Conservation (phyloP, 2,888 invertebrate genomes). For the Eupithecia exiguata region DNA sequence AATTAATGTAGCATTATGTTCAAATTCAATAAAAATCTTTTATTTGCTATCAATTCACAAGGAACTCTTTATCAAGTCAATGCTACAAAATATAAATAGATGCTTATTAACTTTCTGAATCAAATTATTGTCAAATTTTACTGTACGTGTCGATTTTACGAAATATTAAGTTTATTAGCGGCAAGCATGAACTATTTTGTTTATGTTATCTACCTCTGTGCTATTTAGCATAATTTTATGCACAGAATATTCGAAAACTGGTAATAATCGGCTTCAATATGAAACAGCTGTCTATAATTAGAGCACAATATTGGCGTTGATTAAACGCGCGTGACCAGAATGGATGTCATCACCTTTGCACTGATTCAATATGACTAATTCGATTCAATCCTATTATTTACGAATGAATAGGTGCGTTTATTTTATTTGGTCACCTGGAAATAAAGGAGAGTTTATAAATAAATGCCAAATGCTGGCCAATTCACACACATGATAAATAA, state of each 20-base stretch:
- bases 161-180: background rate
- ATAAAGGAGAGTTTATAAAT: background rate
- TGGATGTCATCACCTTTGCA: slow-evolving; percentile 20
- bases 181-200: background rate
- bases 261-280: slow-evolving; percentile 14
- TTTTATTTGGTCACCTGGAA: background rate
- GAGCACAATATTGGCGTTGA: slow-evolving; percentile 28
- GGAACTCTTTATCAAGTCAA: background rate
- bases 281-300: slow-evolving; percentile 27
- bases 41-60: background rate
- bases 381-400: slow-evolving; percentile 5
- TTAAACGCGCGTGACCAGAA: slow-evolving; percentile 29
- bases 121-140: background rate
- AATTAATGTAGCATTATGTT: too few species aligned
- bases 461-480: background rate
- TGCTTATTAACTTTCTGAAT: background rate
- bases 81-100: background rate
- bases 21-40: too few species aligned
- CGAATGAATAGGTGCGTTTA: background rate
- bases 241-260: slow-evolving; percentile 9
- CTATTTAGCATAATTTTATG: slow-evolving; percentile 11
- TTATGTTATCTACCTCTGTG: background rate
- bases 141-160: background rate
- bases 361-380: slow-evolving; percentile 13
- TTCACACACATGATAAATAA: too few species aligned